Evolutionary conservation across 2,888 invertebrate genomes (phyloP), one percentile per base, ranked within the genome.

Genomic region (Lepeophtheirus nordmannii): DNA sequence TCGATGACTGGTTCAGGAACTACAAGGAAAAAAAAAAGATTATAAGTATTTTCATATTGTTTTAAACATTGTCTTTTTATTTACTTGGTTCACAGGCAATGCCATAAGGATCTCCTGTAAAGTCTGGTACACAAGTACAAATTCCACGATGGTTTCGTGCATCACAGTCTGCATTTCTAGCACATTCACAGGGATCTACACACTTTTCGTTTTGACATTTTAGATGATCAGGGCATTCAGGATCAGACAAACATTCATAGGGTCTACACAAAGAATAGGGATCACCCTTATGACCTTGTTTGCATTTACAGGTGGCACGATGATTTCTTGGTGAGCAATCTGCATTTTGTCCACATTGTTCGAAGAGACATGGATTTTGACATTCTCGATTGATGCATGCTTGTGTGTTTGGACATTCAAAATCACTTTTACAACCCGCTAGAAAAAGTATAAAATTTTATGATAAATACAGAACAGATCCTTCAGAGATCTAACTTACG

Each of bases 61-160:
- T 10, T 11, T 3, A 20, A 3, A 17, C 3, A 17, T 22, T 20
- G 9, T 2, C 10, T 20, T 58, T 17, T 14, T 40, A n/a, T 53
- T 63, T 56, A 63, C 74, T 0, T 46, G 63, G 63, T 23, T 22
- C 23, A 30, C 63, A 63, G 14, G 20, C 53, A 20, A 22, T 53
- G 30, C 90, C 30, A 89, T 78, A 74, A 86, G 92, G 89, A 77
- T 91, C 86, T 59, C 92, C 92, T 73, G 88, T 87, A 73, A 81
- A 88, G 39, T 89, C 89, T 72, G 85, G 82, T 71, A 82, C 81
- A 74, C 92, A 92, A 2, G 87, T 86, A 74, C 92, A 92, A 46
- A 87, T 83, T 1, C 90, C 89, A 68, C 89, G 82, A 74, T 91
- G 91, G 71, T 88, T 84, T 69, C 83, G 82, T 9, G 90, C 83